Base-by-base conservation (phyloP, 2,797 vertebrate species). In the Parambassis ranga region DNA sequence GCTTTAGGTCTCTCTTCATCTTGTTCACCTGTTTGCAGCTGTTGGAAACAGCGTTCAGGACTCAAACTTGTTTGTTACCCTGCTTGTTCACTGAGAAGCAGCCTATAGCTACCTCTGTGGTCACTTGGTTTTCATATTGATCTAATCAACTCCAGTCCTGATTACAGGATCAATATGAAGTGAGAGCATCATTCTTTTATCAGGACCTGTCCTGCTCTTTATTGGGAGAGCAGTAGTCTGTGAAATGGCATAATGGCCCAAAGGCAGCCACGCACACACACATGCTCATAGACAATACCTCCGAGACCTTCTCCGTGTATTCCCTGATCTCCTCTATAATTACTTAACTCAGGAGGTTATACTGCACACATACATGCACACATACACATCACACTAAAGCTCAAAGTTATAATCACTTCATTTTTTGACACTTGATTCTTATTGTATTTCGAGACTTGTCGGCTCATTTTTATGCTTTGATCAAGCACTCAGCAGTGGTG, bases 131-230 rank as follows among this genome's bases (percentile, higher is more conserved):
- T 66, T 74, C 38, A 13, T 42, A 66, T 66, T 44, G 63, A 66
- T 50, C 53, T 10, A n/a, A 43, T 43, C 23, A 50, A 24, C 46
- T 30, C 46, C 10, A 66, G 23, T 14, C 28, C 30, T 79, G 69
- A 77, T 77, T 55, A 71, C n/a, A n/a, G n/a, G 78, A 85, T 84
- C 78, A 79, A 81, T 87, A 83, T 64, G 64, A 81, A 80, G 73
- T 79, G 53, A 78, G 63, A 65, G 77, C 81, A 74, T 75, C 65
- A 22, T 72, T 76, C 48, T 84, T 65, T 73, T 83, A 88, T 88
- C 65, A 71, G 59, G 28, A 53, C 58, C 59, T 75, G 66, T 64
- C 50, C 61, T 65, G 65, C 36, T 85, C 71, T 85, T 85, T 81
- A 82, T 81, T 83, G 77, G 67, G 51, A 68, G 71, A 81, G 69